Percentiles rank a stretch among this genome's conserved stretches.
These are phyloP conservation scores for Campylomormyrus tamandua DNA, from an alignment of 2,113 vertebrate genomes.

Conservation along the genomic window DNA sequence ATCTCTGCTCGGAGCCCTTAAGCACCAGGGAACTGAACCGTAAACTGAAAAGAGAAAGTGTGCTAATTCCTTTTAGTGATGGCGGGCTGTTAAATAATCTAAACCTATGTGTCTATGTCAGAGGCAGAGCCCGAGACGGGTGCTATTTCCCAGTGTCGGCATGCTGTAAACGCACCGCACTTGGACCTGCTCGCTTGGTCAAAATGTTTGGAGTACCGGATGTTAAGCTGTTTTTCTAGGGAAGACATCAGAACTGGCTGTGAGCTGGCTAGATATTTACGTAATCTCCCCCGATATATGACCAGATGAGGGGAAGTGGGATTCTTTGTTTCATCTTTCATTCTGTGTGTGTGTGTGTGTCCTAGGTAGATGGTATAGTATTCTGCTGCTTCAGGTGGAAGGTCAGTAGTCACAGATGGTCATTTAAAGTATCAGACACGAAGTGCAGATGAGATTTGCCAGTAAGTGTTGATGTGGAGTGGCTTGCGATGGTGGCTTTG, in stretches of 20 bases:
- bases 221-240: slow-evolving; percentile 10
- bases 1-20: not conserved
- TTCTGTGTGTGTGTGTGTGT: not conserved
- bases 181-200: not conserved
- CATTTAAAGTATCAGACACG: not conserved
- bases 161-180: not conserved
- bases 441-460: not conserved
- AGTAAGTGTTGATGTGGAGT: not conserved
- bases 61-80: not conserved
- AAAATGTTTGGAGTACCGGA: slow-evolving; percentile 2
- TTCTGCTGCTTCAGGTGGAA: not conserved
- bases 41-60: not conserved
- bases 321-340: not conserved
- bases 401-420: not conserved
- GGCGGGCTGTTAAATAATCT: not conserved
- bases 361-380: not conserved
- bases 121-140: not conserved
- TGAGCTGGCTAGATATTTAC: not conserved
- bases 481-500: not conserved
- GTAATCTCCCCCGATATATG: not conserved
- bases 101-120: not conserved
- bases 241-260: slow-evolving; percentile 8
- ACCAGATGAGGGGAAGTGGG: not conserved
- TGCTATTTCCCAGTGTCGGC: not conserved
- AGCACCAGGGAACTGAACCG: not conserved